Percentiles rank a stretch among this genome's conserved stretches.
Evolutionary conservation across 2,797 vertebrate species (phyloP).

Genomic region (Thaleichthys pacificus): DNA sequence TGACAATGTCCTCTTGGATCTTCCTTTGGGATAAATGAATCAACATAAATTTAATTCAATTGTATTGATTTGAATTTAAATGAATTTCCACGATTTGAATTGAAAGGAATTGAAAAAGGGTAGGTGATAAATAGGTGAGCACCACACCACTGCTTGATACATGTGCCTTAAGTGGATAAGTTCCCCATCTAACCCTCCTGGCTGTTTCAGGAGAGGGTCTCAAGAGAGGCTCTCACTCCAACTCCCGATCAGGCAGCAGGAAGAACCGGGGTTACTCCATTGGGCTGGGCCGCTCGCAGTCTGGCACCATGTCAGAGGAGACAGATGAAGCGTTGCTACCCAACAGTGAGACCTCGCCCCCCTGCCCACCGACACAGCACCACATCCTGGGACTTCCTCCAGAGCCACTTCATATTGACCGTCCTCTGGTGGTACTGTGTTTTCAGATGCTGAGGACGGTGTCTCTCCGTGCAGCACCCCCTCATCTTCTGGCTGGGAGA

Average conservation of each 20-base stretch:
- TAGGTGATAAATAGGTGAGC: background rate
- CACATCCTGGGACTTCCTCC: background rate
- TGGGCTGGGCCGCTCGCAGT: conserved; percentile 77
- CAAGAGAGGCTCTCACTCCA: conserved; percentile 72
- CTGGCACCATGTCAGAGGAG: conserved; percentile 73
- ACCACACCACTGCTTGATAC: too few relatives aligned
- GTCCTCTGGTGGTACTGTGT: background rate
- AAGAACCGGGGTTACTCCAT: conserved; percentile 72
- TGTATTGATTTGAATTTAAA: too few relatives aligned
- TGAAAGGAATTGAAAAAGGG: too few relatives aligned
- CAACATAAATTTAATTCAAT: too few relatives aligned
- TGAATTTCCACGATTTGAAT: background rate
- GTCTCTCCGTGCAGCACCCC: conserved; percentile 69
- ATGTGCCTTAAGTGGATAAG: too few relatives aligned
- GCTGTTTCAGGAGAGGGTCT: conserved; percentile 65
- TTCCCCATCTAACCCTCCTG: background rate
- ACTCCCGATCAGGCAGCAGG: conserved; percentile 76
- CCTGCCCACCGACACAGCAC: background rate
- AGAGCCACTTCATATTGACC: background rate
- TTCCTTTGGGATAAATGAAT: too few relatives aligned
- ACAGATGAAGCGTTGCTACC: conserved; percentile 60
- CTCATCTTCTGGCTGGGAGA: conserved; percentile 68
- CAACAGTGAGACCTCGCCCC: conserved; percentile 68
- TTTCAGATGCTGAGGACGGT: conserved; percentile 73
- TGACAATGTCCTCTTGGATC: background rate